phyloP scores from a whole-genome alignment of 2,888 invertebrate species.

The Drosophila villosipedis region DNA sequence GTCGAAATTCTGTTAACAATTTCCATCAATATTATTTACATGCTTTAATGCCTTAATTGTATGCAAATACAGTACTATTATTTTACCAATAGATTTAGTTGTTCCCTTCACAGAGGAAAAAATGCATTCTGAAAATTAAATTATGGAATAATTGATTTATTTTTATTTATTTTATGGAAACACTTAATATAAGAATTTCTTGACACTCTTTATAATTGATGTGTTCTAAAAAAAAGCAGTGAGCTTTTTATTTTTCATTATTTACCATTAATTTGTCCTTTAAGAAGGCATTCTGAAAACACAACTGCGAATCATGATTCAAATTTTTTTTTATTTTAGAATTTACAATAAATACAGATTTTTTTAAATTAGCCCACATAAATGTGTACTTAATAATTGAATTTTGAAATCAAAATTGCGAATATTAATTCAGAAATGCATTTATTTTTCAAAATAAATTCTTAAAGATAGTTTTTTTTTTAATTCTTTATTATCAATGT shows the following conservation, averaged over 20 bases:
- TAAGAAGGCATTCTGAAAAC: neutral
- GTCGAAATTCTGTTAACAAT: neutral
- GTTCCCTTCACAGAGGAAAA: too few relatives aligned
- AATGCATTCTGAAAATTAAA: neutral
- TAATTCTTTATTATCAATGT: neutral
- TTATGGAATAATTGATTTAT: neutral
- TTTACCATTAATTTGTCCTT: neutral
- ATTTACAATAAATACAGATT: neutral
- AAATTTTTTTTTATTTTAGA: accelerated
- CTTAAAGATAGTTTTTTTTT: neutral
- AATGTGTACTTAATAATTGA: neutral
- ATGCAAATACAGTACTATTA: neutral
- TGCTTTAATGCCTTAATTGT: neutral
- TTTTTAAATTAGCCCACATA: neutral
- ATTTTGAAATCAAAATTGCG: neutral
- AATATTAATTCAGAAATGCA: neutral
- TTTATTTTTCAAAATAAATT: neutral
- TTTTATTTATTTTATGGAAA: too few relatives aligned
- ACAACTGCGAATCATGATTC: neutral
- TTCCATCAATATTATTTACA: neutral
- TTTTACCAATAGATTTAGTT: neutral
- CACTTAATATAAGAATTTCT: too few relatives aligned
- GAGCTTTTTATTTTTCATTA: neutral
- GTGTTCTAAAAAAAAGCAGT: too few relatives aligned
- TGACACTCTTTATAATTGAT: too few relatives aligned